Percentiles rank a stretch among this genome's conserved stretches.
These are phyloP conservation scores for Clarias magur DNA, from an alignment of 2,113 vertebrate genomes.

Conservation along the genomic window DNA sequence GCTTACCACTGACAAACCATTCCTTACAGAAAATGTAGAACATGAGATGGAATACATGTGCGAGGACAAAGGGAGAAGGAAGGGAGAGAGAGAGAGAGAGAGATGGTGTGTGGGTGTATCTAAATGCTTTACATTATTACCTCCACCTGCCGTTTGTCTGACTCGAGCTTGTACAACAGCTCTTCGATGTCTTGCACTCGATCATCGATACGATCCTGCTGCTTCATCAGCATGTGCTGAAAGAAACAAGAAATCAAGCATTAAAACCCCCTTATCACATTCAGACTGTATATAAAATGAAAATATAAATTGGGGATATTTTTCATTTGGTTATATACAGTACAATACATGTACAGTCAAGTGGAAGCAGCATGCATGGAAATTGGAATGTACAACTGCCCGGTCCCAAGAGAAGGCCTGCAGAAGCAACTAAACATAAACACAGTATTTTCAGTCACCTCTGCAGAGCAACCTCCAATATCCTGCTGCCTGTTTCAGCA, in stretches of 20 bases:
- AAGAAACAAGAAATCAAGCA: conserved; percentile 28
- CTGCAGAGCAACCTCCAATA: conserved; percentile 52
- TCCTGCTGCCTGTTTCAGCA: conserved; percentile 47
- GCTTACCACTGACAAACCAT: background rate
- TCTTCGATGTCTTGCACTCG: conserved; percentile 95
- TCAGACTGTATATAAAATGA: background rate
- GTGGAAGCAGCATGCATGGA: background rate
- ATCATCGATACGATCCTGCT: conserved; percentile 92
- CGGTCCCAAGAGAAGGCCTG: background rate
- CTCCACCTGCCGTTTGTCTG: conserved; percentile 94
- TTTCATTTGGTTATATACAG: background rate
- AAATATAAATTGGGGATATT: too few relatives aligned
- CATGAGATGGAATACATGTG: background rate
- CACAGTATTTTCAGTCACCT: conserved; percentile 17
- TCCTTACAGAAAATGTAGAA: background rate
- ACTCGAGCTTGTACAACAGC: conserved; percentile 93
- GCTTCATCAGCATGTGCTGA: conserved; percentile 94
- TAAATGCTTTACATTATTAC: conserved; percentile 65
- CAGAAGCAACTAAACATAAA: conserved; percentile 17
- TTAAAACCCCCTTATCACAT: background rate
- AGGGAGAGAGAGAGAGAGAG: too few relatives aligned
- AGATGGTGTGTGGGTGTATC: conserved; percentile 23
- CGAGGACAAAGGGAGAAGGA: background rate
- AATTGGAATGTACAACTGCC: background rate
- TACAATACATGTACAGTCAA: background rate